Conservation (phyloP, 2,113 vertebrate species). For the Cisticola juncidis region DNA sequence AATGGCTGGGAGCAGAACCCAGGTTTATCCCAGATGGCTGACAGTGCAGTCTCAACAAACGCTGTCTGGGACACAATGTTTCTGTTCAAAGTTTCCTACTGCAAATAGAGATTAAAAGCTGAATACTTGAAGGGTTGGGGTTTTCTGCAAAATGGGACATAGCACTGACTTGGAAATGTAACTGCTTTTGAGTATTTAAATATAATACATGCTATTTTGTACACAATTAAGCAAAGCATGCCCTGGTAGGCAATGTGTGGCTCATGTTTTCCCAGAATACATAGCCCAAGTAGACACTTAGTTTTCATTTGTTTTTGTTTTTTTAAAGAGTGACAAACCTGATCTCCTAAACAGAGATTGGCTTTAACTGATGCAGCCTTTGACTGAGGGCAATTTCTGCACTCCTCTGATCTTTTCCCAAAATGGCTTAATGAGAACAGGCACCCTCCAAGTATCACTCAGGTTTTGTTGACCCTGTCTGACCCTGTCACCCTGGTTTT, state of each 20-base stretch:
- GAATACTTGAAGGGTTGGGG: background rate
- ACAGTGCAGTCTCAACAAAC: background rate
- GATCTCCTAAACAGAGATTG: background rate
- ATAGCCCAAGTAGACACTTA: background rate
- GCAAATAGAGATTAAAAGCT: background rate
- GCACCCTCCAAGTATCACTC: background rate
- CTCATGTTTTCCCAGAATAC: background rate
- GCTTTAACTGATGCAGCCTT: background rate
- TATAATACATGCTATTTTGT: background rate
- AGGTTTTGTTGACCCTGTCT: background rate
- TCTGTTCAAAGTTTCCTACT: background rate
- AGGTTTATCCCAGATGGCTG: background rate
- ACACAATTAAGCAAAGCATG: background rate
- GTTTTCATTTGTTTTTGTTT: background rate
- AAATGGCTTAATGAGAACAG: background rate
- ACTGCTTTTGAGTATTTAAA: background rate
- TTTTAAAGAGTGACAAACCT: background rate
- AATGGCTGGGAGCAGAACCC: background rate
- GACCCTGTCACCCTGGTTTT: too few species aligned
- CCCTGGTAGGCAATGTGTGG: background rate
- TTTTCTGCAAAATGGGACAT: background rate
- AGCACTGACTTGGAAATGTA: background rate
- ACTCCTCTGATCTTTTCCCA: background rate
- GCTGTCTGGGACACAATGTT: background rate
- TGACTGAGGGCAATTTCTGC: background rate